These are phyloP conservation scores for Drosophila tropicalis DNA, from an alignment of 1,140 invertebrate genomes.

Conservation along the genomic window DNA sequence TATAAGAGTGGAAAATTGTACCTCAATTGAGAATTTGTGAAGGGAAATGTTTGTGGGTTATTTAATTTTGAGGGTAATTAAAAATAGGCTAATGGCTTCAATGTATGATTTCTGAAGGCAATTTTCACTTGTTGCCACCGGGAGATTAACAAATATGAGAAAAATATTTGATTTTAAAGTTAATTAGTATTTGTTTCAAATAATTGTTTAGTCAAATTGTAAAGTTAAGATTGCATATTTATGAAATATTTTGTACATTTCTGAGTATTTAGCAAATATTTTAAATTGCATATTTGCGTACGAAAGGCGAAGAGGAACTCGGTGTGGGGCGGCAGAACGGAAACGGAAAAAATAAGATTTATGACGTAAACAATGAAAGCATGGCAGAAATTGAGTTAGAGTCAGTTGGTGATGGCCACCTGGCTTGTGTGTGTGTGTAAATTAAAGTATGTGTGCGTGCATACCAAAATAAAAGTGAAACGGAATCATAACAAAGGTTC, in stretches of 20 bases:
- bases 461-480: no score
- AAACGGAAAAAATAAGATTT: constrained; percentile 80
- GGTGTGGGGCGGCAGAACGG: no score
- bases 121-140: constrained; percentile 56
- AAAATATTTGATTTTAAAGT: constrained; percentile 1
- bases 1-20: no score
- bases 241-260: no score
- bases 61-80: constrained; percentile 7
- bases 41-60: constrained; percentile 24
- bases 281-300: no score
- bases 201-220: no score
- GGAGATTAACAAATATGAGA: background rate
- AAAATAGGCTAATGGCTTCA: constrained; percentile 43
- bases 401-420: constrained; percentile 20
- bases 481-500: no score
- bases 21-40: background rate
- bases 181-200: no score
- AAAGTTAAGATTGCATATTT: no score
- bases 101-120: constrained; percentile 20
- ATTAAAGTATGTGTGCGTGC: constrained; percentile 67
- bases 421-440: constrained; percentile 40
- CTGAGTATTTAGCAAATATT: no score
- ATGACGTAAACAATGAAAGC: constrained; percentile 69
- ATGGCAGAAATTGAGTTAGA: background rate
- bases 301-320: no score